These are phyloP conservation scores for Bubo blakistoni DNA, from an alignment of 2,113 vertebrate species.

Conservation along the genomic window DNA sequence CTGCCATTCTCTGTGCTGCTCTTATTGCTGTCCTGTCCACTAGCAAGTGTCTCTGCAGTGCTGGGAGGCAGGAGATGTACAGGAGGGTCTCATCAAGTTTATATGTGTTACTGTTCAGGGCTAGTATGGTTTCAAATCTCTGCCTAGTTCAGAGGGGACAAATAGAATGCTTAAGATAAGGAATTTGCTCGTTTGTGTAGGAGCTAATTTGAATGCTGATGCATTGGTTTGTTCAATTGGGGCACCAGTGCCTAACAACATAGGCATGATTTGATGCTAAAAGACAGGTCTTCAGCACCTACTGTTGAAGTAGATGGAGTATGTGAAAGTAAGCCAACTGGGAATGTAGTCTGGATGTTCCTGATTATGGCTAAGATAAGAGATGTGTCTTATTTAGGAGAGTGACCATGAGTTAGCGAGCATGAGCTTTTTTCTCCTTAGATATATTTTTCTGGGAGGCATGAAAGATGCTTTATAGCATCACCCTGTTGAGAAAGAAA, in stretches of 20 bases:
- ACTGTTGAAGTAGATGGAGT: not conserved
- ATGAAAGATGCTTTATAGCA: not conserved
- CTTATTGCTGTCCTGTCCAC: not conserved
- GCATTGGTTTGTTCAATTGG: not conserved
- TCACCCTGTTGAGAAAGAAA: not conserved
- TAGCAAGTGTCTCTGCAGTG: no score
- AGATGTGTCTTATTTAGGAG: not conserved
- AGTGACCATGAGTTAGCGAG: not conserved
- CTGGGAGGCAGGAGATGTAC: no score
- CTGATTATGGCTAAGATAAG: not conserved
- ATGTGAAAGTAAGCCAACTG: not conserved
- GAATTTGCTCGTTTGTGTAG: not conserved
- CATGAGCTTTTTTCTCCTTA: not conserved
- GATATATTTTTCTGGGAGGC: not conserved
- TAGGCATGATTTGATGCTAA: not conserved
- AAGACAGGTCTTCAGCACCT: not conserved
- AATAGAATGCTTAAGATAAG: not conserved
- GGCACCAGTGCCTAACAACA: not conserved
- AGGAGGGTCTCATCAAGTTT: not conserved
- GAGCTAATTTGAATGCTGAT: not conserved
- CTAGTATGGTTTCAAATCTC: not conserved
- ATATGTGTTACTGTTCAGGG: not conserved
- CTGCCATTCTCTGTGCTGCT: accelerated
- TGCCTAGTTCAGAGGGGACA: not conserved
- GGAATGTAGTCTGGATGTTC: not conserved